Percentiles rank a stretch among this genome's conserved stretches.
Conservation (phyloP, 2,113 vertebrate genomes). For the Apteryx owenii region DNA sequence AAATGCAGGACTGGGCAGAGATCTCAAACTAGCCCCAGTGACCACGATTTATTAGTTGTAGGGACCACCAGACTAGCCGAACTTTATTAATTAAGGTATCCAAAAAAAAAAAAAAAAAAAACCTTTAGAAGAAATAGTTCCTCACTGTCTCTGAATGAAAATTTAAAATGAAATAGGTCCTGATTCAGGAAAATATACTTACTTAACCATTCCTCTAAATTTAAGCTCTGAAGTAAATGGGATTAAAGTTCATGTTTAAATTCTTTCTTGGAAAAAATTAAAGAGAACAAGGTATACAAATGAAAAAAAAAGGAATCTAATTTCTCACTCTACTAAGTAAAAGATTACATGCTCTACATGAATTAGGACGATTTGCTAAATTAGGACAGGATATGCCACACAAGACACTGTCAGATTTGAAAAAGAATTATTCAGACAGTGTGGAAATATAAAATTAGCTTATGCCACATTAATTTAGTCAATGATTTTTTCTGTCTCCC, state of each 20-base stretch:
- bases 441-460: conserved; percentile 17
- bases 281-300: background rate
- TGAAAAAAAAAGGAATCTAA: background rate
- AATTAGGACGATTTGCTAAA: conserved; percentile 18
- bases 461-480: conserved; percentile 41
- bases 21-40: rapidly evolving
- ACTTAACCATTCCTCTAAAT: background rate
- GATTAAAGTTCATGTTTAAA: background rate
- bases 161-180: background rate
- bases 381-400: background rate
- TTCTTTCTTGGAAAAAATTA: background rate
- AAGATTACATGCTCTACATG: background rate
- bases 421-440: conserved; percentile 27
- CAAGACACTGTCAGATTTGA: background rate
- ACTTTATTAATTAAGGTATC: background rate
- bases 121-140: background rate
- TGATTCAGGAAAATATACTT: background rate
- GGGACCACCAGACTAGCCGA: background rate
- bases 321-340: conserved; percentile 3
- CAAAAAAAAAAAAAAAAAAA: background rate
- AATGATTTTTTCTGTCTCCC: conserved; percentile 7
- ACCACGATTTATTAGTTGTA: background rate
- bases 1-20: background rate
- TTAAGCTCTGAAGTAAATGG: background rate
- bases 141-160: background rate